Percentiles rank a stretch among this genome's conserved stretches.
These are phyloP conservation scores for Cranoglanis bouderius DNA, from an alignment of 2,113 vertebrate genomes.

Conservation along the genomic window DNA sequence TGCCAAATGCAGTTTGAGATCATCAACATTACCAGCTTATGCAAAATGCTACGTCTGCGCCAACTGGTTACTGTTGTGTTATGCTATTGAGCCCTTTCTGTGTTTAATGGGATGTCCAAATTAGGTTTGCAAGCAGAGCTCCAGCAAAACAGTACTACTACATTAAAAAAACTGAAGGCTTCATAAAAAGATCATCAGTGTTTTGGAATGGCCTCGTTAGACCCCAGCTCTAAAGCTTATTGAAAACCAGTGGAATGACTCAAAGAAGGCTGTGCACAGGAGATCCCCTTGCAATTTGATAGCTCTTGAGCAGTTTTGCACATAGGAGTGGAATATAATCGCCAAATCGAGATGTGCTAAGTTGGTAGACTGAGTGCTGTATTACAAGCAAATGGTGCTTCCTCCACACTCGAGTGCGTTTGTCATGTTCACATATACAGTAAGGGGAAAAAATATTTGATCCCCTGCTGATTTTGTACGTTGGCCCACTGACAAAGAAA, in stretches of 20 bases:
- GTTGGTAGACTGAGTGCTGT: not conserved
- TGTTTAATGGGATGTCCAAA: not conserved
- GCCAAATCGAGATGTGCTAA: not conserved
- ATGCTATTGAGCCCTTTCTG: not conserved
- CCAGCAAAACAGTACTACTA: not conserved
- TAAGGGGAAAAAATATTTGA: no score
- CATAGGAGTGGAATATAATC: not conserved
- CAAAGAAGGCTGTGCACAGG: no score
- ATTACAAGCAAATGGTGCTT: not conserved
- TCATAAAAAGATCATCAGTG: no score
- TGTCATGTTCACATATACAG: not conserved
- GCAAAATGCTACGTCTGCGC: not conserved
- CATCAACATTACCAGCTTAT: not conserved
- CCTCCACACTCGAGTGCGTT: not conserved
- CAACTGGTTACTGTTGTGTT: not conserved
- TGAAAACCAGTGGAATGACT: no score
- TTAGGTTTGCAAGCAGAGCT: not conserved
- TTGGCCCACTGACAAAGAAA: no score
- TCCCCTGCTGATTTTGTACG: no score
- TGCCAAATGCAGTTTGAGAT: not conserved
- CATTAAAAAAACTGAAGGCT: not conserved
- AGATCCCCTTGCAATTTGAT: not conserved
- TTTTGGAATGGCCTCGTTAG: no score
- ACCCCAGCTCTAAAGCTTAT: no score
- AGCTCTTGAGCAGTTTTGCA: not conserved